Conservation (phyloP, 1,140 invertebrate genomes). For the Aphelenchoides besseyi region DNA sequence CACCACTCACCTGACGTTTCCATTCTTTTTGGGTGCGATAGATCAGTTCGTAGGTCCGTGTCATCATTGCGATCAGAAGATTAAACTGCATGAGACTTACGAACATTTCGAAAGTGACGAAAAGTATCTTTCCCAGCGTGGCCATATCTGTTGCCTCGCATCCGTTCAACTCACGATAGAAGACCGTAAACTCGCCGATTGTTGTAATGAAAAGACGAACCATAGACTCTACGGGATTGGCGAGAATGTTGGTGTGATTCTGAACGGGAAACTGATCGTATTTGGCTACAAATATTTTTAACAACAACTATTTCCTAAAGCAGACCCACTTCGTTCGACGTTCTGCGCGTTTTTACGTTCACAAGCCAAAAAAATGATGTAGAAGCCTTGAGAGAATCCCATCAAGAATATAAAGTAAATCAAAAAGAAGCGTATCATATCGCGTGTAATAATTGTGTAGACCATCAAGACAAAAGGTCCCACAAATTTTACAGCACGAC, state of each 20-base stretch:
- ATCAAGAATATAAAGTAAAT: constrained; percentile 94
- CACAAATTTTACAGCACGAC: constrained; percentile 89
- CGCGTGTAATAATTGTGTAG: constrained; percentile 89
- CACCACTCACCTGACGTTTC: constrained; percentile 78
- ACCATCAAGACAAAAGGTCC: constrained; percentile 96
- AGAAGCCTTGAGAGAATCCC: constrained; percentile 87
- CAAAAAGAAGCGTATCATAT: constrained; percentile 87
- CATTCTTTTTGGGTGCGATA: constrained; percentile 94
- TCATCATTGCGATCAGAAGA: constrained; percentile 99
- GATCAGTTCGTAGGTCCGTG: constrained; percentile 91
- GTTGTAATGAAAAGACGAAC: constrained; percentile 98
- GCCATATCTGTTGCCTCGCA: constrained; percentile 36
- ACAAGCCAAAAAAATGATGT: constrained; percentile 55
- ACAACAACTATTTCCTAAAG: constrained; percentile 1
- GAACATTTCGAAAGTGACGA: constrained; percentile 91
- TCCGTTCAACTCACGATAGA: constrained; percentile 78
- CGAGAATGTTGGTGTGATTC: constrained; percentile 60
- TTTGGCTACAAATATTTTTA: neutral
- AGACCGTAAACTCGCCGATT: constrained; percentile 88
- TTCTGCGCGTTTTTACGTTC: constrained; percentile 15
- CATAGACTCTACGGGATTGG: constrained; percentile 78
- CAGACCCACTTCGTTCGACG: neutral
- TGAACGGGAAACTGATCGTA: constrained; percentile 14
- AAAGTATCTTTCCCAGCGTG: constrained; percentile 72
- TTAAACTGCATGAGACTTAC: constrained; percentile 91